Conservation (phyloP, 2,113 vertebrate genomes). For the Pithys albifrons region DNA sequence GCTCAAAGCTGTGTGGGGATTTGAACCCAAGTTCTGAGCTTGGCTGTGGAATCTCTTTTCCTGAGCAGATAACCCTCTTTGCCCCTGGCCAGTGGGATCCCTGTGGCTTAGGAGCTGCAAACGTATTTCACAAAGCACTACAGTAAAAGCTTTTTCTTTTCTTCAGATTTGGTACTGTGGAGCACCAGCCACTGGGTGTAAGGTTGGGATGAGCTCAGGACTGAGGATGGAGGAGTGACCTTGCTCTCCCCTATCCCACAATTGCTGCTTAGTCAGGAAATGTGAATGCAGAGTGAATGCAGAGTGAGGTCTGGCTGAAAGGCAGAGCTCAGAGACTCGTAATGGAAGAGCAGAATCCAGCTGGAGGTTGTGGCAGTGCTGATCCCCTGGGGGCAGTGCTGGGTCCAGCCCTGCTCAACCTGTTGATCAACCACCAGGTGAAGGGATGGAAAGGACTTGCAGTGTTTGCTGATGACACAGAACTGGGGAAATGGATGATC, state of each 20-base stretch:
- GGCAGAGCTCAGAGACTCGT: neutral
- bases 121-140: neutral
- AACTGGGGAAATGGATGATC: neutral
- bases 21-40: neutral
- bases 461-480: neutral
- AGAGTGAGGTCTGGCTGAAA: neutral
- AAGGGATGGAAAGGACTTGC: neutral
- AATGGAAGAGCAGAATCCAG: neutral
- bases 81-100: neutral
- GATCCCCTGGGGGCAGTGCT: neutral
- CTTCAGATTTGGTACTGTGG: neutral
- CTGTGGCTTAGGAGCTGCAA: neutral
- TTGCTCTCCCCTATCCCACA: neutral
- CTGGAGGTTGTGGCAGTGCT: neutral
- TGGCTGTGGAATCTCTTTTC: neutral
- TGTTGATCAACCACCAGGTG: neutral
- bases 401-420: neutral
- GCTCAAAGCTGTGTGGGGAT: neutral
- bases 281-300: neutral
- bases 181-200: neutral
- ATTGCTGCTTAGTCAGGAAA: neutral
- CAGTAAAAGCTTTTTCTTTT: neutral
- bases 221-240: neutral
- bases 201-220: neutral
- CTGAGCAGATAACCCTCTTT: neutral